Base-by-base conservation (phyloP, 2,888 invertebrate genomes). In the Diachrysia chrysitis region DNA sequence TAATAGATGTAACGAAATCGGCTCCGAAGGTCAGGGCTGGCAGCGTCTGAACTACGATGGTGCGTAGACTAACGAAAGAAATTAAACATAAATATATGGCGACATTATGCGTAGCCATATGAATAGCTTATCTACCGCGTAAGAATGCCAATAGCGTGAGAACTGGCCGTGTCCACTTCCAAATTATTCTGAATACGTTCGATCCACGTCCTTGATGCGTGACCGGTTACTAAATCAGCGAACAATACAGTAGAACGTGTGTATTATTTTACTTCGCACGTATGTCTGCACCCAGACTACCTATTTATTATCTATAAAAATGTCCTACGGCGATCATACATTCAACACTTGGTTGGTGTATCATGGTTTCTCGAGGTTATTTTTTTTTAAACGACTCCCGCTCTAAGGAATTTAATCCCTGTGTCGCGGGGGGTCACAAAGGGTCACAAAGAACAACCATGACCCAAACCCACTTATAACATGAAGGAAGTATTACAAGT, bases 181-280 rank as follows among this genome's bases (percentile, higher is more conserved):
- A 91, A 93, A 92, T 93, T 93, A 95, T 94, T 92, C 94, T 86
- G 89, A 86, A 87, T 89, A 90, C 93, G 93, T 93, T 88, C 90
- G 85, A 88, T 87, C 79, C 88, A 86, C 93, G 94, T 93, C 94
- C 94, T 95, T 95, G 94, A 87, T 86, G 90, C 94, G 94, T 94
- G 94, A 93, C 90, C 86, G 80, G 94, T 76, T 83, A 87, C 82
- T 87, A 82, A 91, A 93, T 87, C 80, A 88, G 82, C 81, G 73
- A 78, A 83, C 87, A 84, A 85, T 89, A 87, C 89, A 82, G 72
- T 77, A 84, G 86, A 79, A 81, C 68, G 71, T 74, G 71, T 76
- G 75, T 88, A 90, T 90, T 87, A 86, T 84, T 85, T 89, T 87
- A 87, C 89, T 85, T 88, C 61, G 86, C 89, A 90, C 92, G 90